phyloP scores from a whole-genome alignment of 2,113 vertebrate genomes.

The Dipodomys spectabilis region DNA sequence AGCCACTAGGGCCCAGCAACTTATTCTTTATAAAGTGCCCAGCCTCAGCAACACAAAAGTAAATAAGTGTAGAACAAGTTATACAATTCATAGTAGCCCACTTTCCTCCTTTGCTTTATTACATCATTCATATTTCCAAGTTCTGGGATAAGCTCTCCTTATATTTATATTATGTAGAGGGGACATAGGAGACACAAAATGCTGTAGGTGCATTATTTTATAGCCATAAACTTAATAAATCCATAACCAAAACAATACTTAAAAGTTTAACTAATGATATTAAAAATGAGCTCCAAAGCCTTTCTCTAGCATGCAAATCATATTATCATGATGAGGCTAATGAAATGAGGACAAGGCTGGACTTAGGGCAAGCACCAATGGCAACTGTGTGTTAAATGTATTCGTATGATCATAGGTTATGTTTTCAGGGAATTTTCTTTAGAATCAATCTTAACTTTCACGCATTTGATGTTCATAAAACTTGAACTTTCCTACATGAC shows the following conservation, averaged over 20 bases:
- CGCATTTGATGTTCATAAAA: background rate
- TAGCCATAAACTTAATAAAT: constrained; percentile 6
- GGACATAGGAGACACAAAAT: background rate
- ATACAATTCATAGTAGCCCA: fast-evolving
- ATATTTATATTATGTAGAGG: background rate
- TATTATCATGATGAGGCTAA: background rate
- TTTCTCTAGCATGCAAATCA: background rate
- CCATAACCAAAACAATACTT: background rate
- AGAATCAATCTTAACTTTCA: background rate
- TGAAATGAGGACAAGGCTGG: background rate
- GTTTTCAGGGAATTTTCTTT: background rate
- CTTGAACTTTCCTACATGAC: background rate
- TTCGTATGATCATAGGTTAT: background rate
- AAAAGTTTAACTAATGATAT: background rate
- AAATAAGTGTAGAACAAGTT: background rate
- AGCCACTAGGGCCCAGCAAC: too few relatives aligned
- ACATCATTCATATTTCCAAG: background rate
- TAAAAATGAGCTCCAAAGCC: background rate
- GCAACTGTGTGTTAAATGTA: too few relatives aligned
- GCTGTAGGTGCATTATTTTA: background rate
- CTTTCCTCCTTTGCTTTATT: background rate
- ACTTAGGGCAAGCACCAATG: background rate
- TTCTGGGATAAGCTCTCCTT: background rate
- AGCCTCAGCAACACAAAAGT: background rate
- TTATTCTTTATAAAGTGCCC: background rate